A percentile compares a stretch with the other conserved stretches of the same genome.
These are phyloP conservation scores for Tarsius wallacei DNA, from an alignment of 2,797 vertebrate genomes.

Conservation along the genomic window DNA sequence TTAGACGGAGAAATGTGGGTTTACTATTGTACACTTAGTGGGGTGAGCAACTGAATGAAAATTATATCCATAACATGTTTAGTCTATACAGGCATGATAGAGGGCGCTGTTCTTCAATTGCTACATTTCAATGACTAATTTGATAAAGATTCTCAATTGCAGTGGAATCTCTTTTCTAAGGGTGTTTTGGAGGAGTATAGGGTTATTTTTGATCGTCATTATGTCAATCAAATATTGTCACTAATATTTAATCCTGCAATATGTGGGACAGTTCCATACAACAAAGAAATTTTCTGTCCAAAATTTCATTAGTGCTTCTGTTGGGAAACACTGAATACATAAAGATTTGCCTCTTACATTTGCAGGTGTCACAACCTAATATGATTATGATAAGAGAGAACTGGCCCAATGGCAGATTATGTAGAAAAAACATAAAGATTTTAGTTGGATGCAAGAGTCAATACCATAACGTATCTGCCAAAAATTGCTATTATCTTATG, in stretches of 20 bases:
- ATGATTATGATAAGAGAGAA: constrained; percentile 68
- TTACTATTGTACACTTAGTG: not conserved
- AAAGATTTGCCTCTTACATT: constrained; percentile 61
- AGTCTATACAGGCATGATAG: not conserved
- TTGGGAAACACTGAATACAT: constrained; percentile 60
- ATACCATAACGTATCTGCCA: constrained; percentile 50
- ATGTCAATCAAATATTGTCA: constrained; percentile 55
- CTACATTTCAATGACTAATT: not conserved
- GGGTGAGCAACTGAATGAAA: not conserved
- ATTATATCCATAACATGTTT: not conserved
- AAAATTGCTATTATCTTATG: constrained; percentile 66
- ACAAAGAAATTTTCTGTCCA: constrained; percentile 65
- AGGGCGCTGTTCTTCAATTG: not conserved
- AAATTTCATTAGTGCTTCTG: constrained; percentile 63
- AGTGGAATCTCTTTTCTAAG: not conserved
- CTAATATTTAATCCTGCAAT: constrained; percentile 52
- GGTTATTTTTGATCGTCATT: constrained; percentile 35
- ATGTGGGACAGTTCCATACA: not conserved
- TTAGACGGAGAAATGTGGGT: not conserved
- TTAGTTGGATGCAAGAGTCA: constrained; percentile 76
- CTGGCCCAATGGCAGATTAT: constrained; percentile 47
- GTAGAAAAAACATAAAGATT: constrained; percentile 62
- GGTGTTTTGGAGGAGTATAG: not conserved
- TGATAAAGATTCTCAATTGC: not conserved
- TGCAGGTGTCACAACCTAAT: constrained; percentile 73